Evolutionary conservation across 2,113 vertebrate genomes (phyloP).

Genomic region (Rhynchopsitta pachyrhyncha): DNA sequence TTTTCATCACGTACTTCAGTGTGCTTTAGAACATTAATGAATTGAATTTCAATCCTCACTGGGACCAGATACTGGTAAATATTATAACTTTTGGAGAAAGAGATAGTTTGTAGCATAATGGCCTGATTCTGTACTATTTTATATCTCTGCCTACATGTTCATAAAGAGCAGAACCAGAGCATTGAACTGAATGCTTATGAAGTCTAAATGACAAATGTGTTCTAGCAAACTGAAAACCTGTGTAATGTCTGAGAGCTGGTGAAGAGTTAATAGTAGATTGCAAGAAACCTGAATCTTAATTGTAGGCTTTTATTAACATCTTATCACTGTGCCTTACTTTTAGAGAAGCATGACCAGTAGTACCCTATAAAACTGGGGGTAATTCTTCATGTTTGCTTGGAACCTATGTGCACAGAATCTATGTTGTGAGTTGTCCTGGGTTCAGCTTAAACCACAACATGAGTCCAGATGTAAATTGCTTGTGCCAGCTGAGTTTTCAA

Average conservation of each 20-base stretch:
- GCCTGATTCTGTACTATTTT: neutral
- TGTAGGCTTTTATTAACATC: neutral
- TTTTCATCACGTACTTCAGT: slow-evolving; percentile 32
- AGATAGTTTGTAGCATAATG: neutral
- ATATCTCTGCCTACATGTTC: neutral
- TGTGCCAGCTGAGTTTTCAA: neutral
- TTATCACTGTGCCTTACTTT: neutral
- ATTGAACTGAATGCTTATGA: neutral
- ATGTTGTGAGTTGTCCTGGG: neutral
- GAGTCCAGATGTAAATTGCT: neutral
- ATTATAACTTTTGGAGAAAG: neutral
- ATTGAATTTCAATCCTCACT: slow-evolving; percentile 11
- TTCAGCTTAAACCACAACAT: neutral
- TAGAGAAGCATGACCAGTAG: neutral
- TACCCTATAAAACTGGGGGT: neutral
- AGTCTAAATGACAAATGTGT: neutral
- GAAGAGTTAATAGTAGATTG: neutral
- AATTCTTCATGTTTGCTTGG: neutral
- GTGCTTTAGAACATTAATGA: slow-evolving; percentile 35
- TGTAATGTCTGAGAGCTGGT: neutral
- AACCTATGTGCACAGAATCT: neutral
- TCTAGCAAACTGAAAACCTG: neutral
- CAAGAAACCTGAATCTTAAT: neutral
- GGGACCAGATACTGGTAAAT: slow-evolving; percentile 1
- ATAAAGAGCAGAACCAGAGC: neutral